Evolutionary conservation across 2,888 invertebrate species (phyloP), one percentile per base, ranked within the genome.

Genomic region (Aleiodes testaceus): DNA sequence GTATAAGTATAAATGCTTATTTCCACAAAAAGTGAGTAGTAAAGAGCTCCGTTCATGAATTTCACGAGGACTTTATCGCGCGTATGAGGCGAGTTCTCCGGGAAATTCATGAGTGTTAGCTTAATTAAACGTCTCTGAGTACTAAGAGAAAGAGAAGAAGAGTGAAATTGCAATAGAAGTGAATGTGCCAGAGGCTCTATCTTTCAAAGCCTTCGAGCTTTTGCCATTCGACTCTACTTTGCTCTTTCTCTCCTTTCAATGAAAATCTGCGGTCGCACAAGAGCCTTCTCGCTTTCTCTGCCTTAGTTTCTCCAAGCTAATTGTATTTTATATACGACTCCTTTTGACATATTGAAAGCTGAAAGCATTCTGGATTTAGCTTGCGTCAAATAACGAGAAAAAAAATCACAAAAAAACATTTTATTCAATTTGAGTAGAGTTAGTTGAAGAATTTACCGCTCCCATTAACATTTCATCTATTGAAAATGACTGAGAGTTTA

Each of bases 321-420:
- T 77, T 76, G 71, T 77, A 53, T 75, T 72, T 71, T 74, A 50
- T 52, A 65, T 72, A 45, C 26, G 73, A 69, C 74, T 73, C 55
- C 77, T 77, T 73, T 75, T 75, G 73, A 72, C 75, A 72, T 66
- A 74, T 73, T 61, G 61, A 65, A 73, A 70, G 72, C 70, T 69
- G 55, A 70, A 70, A 66, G 61, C 70, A 47, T 69, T 65, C 52
- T 69, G 20, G 14, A 49, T 6, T 36, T n/a, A 18, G 42, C 36
- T 59, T 12, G 52, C 3, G 30, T 59, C 18, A 16, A 42, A 59
- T 50, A 49, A 16, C 49, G 11, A 26, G 36, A 11, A 12, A 49
- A 66, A 36, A 36, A 1, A 5, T 26, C 4, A 26, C 4, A 20
- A 16, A 50, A n/a, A 50, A 36, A 7, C 2, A 11, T 6, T 36